Base-by-base conservation (phyloP, 2,888 invertebrate species). In the Steinernema hermaphroditum region DNA sequence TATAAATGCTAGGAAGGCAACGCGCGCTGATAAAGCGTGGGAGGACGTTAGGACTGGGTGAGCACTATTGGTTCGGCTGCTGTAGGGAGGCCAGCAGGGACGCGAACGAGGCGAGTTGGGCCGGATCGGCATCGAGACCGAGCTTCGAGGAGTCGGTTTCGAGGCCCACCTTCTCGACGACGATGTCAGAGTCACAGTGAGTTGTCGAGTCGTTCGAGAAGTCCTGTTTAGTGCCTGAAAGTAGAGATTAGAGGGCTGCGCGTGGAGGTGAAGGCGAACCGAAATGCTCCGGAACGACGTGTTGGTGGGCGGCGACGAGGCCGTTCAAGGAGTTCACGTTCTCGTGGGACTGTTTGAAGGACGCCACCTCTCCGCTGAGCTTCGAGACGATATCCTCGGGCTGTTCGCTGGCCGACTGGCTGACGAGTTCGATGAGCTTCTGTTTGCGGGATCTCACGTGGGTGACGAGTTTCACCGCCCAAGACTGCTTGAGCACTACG, bases 381-480 rank as follows among this genome's bases (percentile, higher is more conserved):
- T 27, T 54, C 6, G 54, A 24, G 54, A 54, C 2, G 6, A 54
- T 4, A 4, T 54, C 54, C 27, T 54, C 54, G 4, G 54, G 54
- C 54, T 54, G 54, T 16, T 54, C 54, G 27, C 6, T 54, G 12
- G 22, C 27, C 49, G 49, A 9, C 19, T 22, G 27, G 12, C 27
- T 22, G 12, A 54, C 54, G 54, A 54, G 54, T 16, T 54, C 27
- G 27, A 54, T 27, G 24, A 54, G 27, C 54, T 54, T 54, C 54
- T 54, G 54, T 27, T 54, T 54, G 4, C 54, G 22, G 54, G 54
- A 27, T 24, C 54, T 14, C 22, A 54, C 54, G 54, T 54, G 54
- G 27, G 54, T 54, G 27, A 54, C 54, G 6, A 54, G 54, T 54
- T 54, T 54, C 54, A 54, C 54, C 24, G 54, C 54, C 54, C 54